Conservation (phyloP, 2,113 vertebrate species). For the Calidris pugnax region DNA sequence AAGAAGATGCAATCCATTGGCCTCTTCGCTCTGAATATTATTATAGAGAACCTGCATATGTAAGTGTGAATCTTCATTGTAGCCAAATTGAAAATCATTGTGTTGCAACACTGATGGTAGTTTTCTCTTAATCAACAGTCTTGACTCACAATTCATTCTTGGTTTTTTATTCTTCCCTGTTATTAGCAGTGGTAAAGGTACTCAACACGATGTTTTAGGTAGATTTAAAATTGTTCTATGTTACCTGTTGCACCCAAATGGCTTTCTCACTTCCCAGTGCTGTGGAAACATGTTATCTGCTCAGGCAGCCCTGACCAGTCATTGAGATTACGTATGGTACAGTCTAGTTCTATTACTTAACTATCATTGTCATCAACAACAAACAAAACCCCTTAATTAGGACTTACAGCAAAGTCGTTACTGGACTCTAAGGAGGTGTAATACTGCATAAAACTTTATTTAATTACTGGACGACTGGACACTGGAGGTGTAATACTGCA, state of each 20-base stretch:
- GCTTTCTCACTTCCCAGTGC: not conserved
- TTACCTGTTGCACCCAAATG: not conserved
- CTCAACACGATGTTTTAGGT: not conserved
- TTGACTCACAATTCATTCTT: not conserved
- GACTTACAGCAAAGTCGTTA: not conserved
- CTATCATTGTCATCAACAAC: not conserved
- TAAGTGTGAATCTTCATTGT: not conserved
- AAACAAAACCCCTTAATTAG: not conserved
- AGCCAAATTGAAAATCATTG: not conserved
- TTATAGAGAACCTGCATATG: not conserved
- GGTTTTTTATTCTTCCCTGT: not conserved
- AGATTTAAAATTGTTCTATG: not conserved
- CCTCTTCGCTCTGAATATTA: not conserved
- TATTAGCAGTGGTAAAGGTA: not conserved
- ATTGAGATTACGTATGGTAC: not conserved
- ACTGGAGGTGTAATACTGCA: not conserved
- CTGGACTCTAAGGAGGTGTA: not conserved
- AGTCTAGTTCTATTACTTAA: not conserved
- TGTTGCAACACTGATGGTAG: not conserved
- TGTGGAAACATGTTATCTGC: not conserved
- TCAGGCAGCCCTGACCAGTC: not conserved
- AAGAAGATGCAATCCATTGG: conserved; percentile 4
- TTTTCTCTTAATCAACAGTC: not conserved
- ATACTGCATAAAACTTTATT: not conserved
- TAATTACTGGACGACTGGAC: no score